These are phyloP conservation scores for Sepiola atlantica DNA, from an alignment of 2,888 invertebrate genomes.

Conservation along the genomic window DNA sequence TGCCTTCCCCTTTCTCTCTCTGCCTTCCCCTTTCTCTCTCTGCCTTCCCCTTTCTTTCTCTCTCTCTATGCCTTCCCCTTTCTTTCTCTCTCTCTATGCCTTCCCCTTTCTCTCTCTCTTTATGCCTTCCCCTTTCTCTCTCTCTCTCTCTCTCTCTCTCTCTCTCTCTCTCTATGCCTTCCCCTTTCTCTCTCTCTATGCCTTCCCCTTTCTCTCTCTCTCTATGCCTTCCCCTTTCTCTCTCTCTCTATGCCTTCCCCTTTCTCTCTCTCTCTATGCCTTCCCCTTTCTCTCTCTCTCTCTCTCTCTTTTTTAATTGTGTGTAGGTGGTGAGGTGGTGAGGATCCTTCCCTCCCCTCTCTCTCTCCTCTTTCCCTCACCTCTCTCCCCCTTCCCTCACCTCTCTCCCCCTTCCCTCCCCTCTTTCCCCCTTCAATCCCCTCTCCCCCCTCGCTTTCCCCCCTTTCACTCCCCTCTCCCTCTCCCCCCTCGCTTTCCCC, in stretches of 20 bases:
- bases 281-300: no score
- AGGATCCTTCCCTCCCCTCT: no score
- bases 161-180: not conserved
- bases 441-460: not conserved
- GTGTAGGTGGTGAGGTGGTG: no score
- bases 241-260: not conserved
- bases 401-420: not conserved
- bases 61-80: no score
- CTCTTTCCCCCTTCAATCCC: not conserved
- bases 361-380: not conserved
- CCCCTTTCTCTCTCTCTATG: not conserved
- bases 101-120: not conserved
- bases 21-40: no score
- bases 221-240: not conserved
- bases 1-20: no score
- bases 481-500: not conserved
- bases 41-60: no score
- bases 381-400: not conserved
- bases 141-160: not conserved
- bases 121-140: conserved; percentile 49
- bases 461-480: conserved; percentile 51
- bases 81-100: no score
- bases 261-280: no score
- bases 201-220: not conserved
- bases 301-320: no score